Evolutionary conservation across 2,888 invertebrate genomes (phyloP).

Genomic region (Thymelicus acteon): DNA sequence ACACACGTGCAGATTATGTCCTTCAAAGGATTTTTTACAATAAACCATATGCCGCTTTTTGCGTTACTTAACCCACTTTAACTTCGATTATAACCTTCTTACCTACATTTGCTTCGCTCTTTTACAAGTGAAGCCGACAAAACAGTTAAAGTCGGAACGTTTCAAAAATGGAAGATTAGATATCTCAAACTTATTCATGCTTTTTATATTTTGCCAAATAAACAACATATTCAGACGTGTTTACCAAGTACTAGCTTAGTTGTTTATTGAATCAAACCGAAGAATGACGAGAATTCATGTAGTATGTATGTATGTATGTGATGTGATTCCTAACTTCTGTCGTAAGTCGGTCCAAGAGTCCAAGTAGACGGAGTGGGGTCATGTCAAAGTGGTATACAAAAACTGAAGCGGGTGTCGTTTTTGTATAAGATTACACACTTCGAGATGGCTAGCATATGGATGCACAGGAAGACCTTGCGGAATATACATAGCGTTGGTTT

Average conservation of each 20-base stretch:
- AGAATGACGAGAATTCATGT: too few relatives aligned
- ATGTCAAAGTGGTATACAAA: conserved; percentile 50
- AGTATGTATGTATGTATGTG: too few relatives aligned
- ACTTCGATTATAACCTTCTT: conserved; percentile 83
- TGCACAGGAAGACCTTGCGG: conserved; percentile 68
- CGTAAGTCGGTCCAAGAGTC: conserved; percentile 17
- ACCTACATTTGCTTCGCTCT: conserved; percentile 81
- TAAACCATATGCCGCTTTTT: conserved; percentile 83
- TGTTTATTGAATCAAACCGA: too few relatives aligned
- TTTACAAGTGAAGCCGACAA: conserved; percentile 68
- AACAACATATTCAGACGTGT: too few relatives aligned
- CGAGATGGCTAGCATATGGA: conserved; percentile 72
- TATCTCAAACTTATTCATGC: conserved; percentile 20
- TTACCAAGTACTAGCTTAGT: too few relatives aligned
- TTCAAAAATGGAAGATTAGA: conserved; percentile 40
- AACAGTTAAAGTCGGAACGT: conserved; percentile 25
- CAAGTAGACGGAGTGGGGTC: conserved; percentile 49
- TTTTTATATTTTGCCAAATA: not conserved
- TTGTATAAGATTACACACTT: conserved; percentile 68
- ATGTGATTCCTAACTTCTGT: too few relatives aligned
- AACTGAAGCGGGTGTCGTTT: conserved; percentile 62
- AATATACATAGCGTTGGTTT: conserved; percentile 65
- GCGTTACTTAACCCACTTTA: conserved; percentile 84
- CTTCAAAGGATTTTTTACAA: conserved; percentile 81
- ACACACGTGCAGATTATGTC: conserved; percentile 79